Percentiles rank a stretch among this genome's conserved stretches.
These are phyloP conservation scores for Pelobates cultripes DNA, from an alignment of 2,797 vertebrate genomes.

Conservation along the genomic window DNA sequence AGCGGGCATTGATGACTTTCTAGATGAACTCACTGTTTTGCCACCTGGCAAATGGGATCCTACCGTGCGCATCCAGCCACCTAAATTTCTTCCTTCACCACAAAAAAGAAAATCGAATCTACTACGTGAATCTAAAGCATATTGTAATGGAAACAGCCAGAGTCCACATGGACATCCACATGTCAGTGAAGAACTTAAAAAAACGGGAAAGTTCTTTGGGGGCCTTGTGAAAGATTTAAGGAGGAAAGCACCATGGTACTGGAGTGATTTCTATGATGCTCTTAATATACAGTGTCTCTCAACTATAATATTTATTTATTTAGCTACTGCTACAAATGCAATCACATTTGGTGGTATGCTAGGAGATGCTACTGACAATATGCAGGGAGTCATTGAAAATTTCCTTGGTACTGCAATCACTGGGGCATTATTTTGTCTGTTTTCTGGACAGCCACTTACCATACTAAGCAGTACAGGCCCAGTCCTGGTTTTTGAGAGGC, in stretches of 20 bases:
- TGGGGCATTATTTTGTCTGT: constrained; percentile 75
- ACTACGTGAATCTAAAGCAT: constrained; percentile 43
- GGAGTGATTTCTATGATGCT: constrained; percentile 73
- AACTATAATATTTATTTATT: constrained; percentile 75
- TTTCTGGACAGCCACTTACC: constrained; percentile 77
- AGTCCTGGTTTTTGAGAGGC: constrained; percentile 75
- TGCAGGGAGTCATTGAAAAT: constrained; percentile 79
- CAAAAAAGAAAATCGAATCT: constrained; percentile 68
- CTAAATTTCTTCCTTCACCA: constrained; percentile 59
- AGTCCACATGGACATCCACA: background rate
- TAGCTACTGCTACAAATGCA: constrained; percentile 74
- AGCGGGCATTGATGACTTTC: constrained; percentile 68
- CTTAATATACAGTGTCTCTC: constrained; percentile 77
- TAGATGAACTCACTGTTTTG: constrained; percentile 73
- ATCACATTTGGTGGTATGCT: constrained; percentile 79
- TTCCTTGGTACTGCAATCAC: constrained; percentile 75
- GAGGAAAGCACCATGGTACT: constrained; percentile 72
- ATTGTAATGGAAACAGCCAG: background rate
- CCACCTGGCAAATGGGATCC: constrained; percentile 76
- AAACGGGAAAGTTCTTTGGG: constrained; percentile 76
- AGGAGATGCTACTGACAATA: constrained; percentile 74
- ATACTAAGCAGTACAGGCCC: constrained; percentile 80
- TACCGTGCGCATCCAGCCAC: constrained; percentile 67
- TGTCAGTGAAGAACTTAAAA: constrained; percentile 67
- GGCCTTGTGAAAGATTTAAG: constrained; percentile 72